phyloP scores from a whole-genome alignment of 2,888 invertebrate species.

The Caenorhabditis uteleia region DNA sequence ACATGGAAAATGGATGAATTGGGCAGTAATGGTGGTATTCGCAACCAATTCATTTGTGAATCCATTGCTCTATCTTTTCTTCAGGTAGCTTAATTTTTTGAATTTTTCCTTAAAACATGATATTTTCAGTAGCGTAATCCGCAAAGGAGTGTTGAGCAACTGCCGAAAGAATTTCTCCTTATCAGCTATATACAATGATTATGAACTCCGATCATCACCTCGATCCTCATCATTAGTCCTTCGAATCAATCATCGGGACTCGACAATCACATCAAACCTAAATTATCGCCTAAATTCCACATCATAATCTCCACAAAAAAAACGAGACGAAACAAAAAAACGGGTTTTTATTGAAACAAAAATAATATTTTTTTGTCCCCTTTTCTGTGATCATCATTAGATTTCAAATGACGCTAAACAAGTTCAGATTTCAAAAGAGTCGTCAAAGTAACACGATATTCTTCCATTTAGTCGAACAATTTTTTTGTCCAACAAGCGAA shows the following conservation, averaged over 20 bases:
- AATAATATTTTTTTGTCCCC: no score
- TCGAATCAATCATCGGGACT: slow-evolving; percentile 29
- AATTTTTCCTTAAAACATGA: neutral
- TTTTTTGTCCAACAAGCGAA: no score
- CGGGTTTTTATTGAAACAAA: no score
- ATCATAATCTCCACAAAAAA: no score
- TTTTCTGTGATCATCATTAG: no score
- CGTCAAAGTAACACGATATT: no score
- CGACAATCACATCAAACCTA: slow-evolving; percentile 30
- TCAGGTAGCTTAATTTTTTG: slow-evolving; percentile 33
- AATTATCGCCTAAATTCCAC: slow-evolving; percentile 28
- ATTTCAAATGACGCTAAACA: no score
- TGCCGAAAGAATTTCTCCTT: slow-evolving; percentile 51
- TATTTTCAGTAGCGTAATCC: slow-evolving; percentile 54
- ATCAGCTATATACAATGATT: slow-evolving; percentile 56
- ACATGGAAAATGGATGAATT: slow-evolving; percentile 61
- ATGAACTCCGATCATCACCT: slow-evolving; percentile 49
- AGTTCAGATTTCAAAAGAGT: no score
- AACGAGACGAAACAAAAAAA: no score
- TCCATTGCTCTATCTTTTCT: slow-evolving; percentile 55
- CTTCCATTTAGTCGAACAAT: no score
- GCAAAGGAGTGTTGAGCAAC: slow-evolving; percentile 51
- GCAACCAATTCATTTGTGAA: slow-evolving; percentile 60
- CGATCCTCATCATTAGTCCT: slow-evolving; percentile 20
- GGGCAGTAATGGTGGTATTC: slow-evolving; percentile 62